phyloP scores from a whole-genome alignment of 64 coral and sea anemone species.

The Montipora capricornis region DNA sequence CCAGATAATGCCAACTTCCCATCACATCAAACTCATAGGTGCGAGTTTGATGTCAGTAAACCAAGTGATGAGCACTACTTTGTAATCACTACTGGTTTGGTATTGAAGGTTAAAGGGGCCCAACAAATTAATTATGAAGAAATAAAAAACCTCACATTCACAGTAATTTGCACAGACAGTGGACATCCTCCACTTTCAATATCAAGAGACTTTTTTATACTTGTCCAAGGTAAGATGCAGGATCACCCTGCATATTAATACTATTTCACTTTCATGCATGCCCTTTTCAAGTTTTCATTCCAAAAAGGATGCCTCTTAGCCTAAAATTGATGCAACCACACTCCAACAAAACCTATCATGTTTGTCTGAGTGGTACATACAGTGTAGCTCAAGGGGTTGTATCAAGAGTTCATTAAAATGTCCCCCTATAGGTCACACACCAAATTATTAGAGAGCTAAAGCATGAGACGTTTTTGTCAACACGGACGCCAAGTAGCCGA shows the following conservation, averaged over 20 bases:
- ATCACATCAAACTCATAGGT: constrained; percentile 76
- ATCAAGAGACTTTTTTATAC: constrained; percentile 47
- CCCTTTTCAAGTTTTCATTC: no score
- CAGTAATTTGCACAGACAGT: constrained; percentile 79
- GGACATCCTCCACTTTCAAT: constrained; percentile 68
- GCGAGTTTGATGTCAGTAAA: constrained; percentile 53
- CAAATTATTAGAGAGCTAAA: no score
- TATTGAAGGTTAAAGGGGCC: constrained; percentile 70
- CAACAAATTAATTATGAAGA: constrained; percentile 78
- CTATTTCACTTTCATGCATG: no score
- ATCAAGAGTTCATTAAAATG: no score
- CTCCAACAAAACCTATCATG: no score
- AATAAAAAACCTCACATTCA: constrained; percentile 42
- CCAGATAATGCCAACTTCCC: constrained; percentile 80
- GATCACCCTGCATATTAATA: background rate
- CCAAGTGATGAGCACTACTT: constrained; percentile 72
- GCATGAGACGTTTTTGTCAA: no score
- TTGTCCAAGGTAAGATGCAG: constrained; percentile 49
- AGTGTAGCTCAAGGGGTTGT: no score
- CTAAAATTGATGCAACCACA: no score
- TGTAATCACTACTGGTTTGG: constrained; percentile 34
- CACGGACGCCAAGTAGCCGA: no score
- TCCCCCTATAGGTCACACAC: no score
- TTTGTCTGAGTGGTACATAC: no score
- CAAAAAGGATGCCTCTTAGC: no score